phyloP scores from a whole-genome alignment of 1,140 invertebrate genomes.

The Trypoxylus dichotomus region DNA sequence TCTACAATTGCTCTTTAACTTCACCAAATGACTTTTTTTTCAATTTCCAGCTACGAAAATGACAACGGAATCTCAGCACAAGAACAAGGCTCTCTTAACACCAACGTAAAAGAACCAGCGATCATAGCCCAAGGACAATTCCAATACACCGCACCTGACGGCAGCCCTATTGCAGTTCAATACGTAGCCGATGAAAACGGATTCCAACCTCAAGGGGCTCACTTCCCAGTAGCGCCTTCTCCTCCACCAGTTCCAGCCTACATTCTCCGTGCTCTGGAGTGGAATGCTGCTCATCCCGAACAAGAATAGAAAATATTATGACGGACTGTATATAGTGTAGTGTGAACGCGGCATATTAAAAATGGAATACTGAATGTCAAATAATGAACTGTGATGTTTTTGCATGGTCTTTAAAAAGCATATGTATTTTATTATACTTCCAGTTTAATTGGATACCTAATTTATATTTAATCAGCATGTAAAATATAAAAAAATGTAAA shows the following conservation, averaged over 20 bases:
- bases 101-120: conserved; percentile 61
- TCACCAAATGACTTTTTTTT: too few relatives aligned
- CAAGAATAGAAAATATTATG: conserved; percentile 26
- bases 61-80: conserved; percentile 57
- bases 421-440: too few relatives aligned
- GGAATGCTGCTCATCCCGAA: conserved; percentile 49
- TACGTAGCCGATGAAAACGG: conserved; percentile 63
- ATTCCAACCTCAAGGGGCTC: conserved; percentile 56
- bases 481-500: too few relatives aligned
- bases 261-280: conserved; percentile 50
- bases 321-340: background rate
- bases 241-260: conserved; percentile 59
- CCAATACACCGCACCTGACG: conserved; percentile 60
- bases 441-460: too few relatives aligned
- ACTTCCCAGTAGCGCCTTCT: conserved; percentile 55
- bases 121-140: conserved; percentile 59
- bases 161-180: conserved; percentile 56
- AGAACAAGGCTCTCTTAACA: conserved; percentile 55
- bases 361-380: background rate
- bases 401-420: background rate
- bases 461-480: too few relatives aligned
- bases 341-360: background rate
- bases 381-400: background rate
- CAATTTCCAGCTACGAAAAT: conserved; percentile 52
- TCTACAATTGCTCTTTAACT: too few relatives aligned